phyloP scores from a whole-genome alignment of 2,888 invertebrate genomes.

The Mechanitis mazaeus region DNA sequence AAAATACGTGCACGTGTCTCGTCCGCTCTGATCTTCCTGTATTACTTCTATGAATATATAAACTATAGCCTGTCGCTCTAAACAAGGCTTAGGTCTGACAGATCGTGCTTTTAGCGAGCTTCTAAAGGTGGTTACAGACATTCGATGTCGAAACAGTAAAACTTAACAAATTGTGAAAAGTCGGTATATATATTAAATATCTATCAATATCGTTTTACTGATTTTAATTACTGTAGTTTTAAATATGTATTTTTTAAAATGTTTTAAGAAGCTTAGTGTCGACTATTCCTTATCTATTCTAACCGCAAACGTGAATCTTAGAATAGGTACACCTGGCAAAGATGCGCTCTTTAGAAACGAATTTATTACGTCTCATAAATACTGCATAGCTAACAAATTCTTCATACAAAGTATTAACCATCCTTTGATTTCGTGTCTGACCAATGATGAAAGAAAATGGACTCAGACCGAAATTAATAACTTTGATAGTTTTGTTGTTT shows the following conservation, averaged over 20 bases:
- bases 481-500: slow-evolving; percentile 6
- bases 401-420: slow-evolving; percentile 26
- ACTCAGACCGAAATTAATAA: slow-evolving; percentile 13
- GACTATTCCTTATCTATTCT: slow-evolving; percentile 2
- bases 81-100: slow-evolving; percentile 37
- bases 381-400: slow-evolving; percentile 17
- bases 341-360: slow-evolving; percentile 12
- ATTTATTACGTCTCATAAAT: slow-evolving; percentile 22
- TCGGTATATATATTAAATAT: too few species aligned
- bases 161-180: too few species aligned
- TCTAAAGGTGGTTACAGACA: slow-evolving; percentile 10
- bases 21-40: slow-evolving; percentile 21
- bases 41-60: slow-evolving; percentile 32
- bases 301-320: neutral
- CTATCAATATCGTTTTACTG: too few species aligned
- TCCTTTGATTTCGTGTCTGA: slow-evolving; percentile 16
- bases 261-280: neutral
- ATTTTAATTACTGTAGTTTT: too few species aligned
- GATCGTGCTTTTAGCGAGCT: slow-evolving; percentile 17
- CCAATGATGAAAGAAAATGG: slow-evolving; percentile 19
- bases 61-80: slow-evolving; percentile 35
- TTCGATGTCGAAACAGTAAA: neutral
- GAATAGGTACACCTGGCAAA: slow-evolving; percentile 19
- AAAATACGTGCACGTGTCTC: slow-evolving; percentile 17
- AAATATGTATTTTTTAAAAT: too few species aligned